A percentile compares a stretch with the other conserved stretches of the same genome.
These are phyloP conservation scores for Molothrus ater DNA, from an alignment of 2,797 vertebrate genomes.

Conservation along the genomic window DNA sequence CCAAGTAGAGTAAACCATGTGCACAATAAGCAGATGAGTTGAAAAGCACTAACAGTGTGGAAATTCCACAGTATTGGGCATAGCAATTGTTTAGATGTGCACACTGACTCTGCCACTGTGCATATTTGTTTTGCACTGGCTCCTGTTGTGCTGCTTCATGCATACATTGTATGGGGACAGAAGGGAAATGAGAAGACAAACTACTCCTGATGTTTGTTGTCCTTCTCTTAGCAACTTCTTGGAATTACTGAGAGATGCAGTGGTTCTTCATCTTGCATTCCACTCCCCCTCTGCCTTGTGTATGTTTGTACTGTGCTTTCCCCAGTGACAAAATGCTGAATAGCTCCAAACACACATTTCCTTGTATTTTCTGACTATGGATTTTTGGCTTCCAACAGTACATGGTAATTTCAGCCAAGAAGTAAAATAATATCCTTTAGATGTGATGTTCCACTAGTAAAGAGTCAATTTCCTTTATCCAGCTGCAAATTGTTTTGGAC, in stretches of 20 bases:
- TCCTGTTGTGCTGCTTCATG: slow-evolving; percentile 26
- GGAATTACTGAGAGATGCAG: background rate
- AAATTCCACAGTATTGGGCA: slow-evolving; percentile 44
- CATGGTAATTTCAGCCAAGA: slow-evolving; percentile 27
- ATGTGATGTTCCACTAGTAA: slow-evolving; percentile 10
- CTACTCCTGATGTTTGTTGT: background rate
- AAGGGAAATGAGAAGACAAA: background rate
- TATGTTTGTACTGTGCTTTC: background rate
- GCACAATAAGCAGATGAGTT: slow-evolving; percentile 43
- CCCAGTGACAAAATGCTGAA: background rate
- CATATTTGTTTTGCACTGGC: slow-evolving; percentile 43
- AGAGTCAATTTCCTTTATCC: slow-evolving; percentile 23
- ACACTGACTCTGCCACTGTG: slow-evolving; percentile 41
- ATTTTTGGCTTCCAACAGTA: slow-evolving; percentile 12
- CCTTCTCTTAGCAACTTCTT: slow-evolving; percentile 27
- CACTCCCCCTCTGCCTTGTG: background rate
- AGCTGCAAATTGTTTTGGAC: slow-evolving; percentile 11
- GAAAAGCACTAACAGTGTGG: slow-evolving; percentile 31
- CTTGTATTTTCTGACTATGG: background rate
- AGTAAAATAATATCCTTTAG: slow-evolving; percentile 43
- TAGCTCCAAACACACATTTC: slow-evolving; percentile 3
- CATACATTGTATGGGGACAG: background rate
- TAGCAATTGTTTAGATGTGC: slow-evolving; percentile 50
- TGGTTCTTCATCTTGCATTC: background rate
- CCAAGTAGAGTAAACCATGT: slow-evolving; percentile 5